phyloP scores from a whole-genome alignment of 2,888 invertebrate species.

The Amaurobius ferox region DNA sequence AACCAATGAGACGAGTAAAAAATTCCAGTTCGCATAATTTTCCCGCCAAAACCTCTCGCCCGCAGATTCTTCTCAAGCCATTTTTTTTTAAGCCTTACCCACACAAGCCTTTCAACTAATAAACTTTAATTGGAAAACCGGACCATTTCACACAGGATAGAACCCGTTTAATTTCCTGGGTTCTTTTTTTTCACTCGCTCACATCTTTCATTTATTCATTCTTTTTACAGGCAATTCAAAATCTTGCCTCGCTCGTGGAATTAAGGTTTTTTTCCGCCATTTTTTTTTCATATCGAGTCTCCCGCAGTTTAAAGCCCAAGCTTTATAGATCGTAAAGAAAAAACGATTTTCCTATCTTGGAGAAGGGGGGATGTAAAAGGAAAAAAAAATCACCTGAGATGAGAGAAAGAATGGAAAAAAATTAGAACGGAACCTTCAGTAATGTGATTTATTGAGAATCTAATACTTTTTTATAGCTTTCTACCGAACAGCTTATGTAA shows the following conservation, averaged over 20 bases:
- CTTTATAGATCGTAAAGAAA: constrained; percentile 68
- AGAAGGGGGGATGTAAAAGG: constrained; percentile 12
- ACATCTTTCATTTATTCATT: constrained; percentile 35
- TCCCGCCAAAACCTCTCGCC: background rate
- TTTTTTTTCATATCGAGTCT: constrained; percentile 12
- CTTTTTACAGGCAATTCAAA: constrained; percentile 55
- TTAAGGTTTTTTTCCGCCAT: constrained; percentile 36
- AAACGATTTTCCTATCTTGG: constrained; percentile 25
- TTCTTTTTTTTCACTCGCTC: background rate
- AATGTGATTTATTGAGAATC: constrained; percentile 71
- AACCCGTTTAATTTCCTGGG: constrained; percentile 57
- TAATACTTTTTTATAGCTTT: constrained; percentile 71
- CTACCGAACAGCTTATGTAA: constrained; percentile 64
- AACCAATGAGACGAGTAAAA: background rate
- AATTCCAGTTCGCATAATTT: background rate
- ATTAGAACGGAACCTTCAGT: constrained; percentile 31
- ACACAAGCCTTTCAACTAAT: constrained; percentile 49
- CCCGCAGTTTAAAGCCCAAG: constrained; percentile 46
- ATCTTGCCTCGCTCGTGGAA: constrained; percentile 52
- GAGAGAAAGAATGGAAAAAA: constrained; percentile 15
- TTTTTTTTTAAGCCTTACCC: constrained; percentile 23
- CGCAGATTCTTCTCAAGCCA: background rate
- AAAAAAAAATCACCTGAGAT: constrained; percentile 29
- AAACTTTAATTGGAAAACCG: constrained; percentile 69
- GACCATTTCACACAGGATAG: constrained; percentile 55